Percentiles rank a stretch among this genome's conserved stretches.
Conservation (phyloP, 1,140 invertebrate species). For the Aphis craccivora region DNA sequence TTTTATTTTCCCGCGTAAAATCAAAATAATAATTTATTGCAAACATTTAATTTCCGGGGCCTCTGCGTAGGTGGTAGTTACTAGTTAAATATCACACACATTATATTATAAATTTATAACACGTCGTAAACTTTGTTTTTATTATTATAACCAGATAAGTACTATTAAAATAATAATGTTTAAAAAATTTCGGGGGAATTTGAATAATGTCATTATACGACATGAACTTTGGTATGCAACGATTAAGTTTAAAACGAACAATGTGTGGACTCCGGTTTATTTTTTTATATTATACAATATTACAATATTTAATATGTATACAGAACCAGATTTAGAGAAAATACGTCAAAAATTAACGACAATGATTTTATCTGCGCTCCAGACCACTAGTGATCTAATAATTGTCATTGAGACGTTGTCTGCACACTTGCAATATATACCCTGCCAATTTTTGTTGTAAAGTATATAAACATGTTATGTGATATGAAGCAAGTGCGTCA, state of each 20-base stretch:
- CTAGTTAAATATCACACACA: background rate
- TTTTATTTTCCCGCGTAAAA: conserved; percentile 6
- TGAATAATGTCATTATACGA: background rate
- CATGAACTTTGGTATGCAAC: background rate
- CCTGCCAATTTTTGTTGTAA: background rate
- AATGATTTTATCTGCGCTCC: background rate
- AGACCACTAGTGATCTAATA: background rate
- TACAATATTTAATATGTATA: background rate
- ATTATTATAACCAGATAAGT: background rate
- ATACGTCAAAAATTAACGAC: background rate
- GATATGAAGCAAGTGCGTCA: too few relatives aligned
- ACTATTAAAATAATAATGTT: background rate
- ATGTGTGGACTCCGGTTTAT: background rate
- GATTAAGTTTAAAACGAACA: background rate
- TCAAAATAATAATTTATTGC: background rate
- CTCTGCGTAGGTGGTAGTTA: background rate
- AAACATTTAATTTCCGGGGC: background rate
- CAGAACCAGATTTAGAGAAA: background rate
- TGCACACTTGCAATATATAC: too few relatives aligned
- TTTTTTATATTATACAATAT: background rate
- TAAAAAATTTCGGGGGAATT: background rate
- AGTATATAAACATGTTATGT: too few relatives aligned
- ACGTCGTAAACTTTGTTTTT: background rate
- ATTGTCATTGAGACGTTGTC: too few relatives aligned
- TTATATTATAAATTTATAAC: background rate